Evolutionary conservation across 2,113 vertebrate genomes (phyloP), one percentile per base, ranked within the genome.

Genomic region (Danio rerio): DNA sequence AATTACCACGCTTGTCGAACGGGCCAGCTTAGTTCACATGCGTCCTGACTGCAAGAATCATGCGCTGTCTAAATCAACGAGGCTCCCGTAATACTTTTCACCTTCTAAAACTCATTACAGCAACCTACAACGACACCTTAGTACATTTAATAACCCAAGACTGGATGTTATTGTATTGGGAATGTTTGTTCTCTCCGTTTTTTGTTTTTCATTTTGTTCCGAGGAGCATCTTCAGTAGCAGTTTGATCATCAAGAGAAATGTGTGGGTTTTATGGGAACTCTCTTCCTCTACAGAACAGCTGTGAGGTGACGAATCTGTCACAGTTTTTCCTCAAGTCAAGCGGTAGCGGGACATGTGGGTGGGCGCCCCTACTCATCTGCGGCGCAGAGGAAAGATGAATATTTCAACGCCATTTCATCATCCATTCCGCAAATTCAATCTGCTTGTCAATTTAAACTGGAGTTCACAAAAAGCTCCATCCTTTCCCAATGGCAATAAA

Each of bases 1-100:
- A 86, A 86, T 89, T 89, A 86, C 55, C 86, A 85, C 42, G 86
- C 80, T 81, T 81, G 81, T 86, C 78, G 31, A 76, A 65, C 78
- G n/a, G 72, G 53, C 53, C 52, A 69, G 80, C 55, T 43, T 18
- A 66, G 84, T 86, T 80, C 84, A 86, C 82, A 87, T 75, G 77
- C 50, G 62, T 43, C 40, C 68, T 45, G 9, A 59, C 53, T 45
- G 2, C 72, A 74, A 74, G 40, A 74, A 43, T 74, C 16, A 31
- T 58, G 55, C 40, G 15, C 11, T 15, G 71, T 52, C 71, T 18
- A 55, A 53, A 73, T 73, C 21, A 53, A 16, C 12, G 6, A 59
- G 40, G 15, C 45, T 75, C 40, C 53, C 31, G 9, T n/a, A 58
- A 50, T 50, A 7, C 47, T n/a, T 45, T 74, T 56, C 52, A 31